Evolutionary conservation across 2,888 invertebrate species (phyloP).

Genomic region (Rhagophthalmus giganteus): DNA sequence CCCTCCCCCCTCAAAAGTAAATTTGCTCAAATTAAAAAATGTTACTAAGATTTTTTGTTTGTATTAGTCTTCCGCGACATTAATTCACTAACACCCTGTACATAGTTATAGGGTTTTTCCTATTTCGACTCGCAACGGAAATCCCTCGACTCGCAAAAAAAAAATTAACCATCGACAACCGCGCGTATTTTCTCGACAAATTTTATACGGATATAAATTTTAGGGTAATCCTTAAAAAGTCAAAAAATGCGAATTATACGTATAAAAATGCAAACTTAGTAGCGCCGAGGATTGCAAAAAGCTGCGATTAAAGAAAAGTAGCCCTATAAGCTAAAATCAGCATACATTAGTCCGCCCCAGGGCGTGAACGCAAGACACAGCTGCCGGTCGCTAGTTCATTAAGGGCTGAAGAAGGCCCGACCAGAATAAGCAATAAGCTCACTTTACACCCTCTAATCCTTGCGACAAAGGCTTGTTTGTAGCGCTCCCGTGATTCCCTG

Average conservation of each 20-base stretch:
- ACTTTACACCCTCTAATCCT: slow-evolving; percentile 45
- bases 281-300: slow-evolving; percentile 32
- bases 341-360: slow-evolving; percentile 40
- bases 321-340: slow-evolving; percentile 43
- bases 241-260: slow-evolving; percentile 15
- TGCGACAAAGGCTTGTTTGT: slow-evolving; percentile 46
- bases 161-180: no score
- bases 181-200: no score
- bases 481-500: slow-evolving; percentile 41
- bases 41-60: no score
- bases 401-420: slow-evolving; percentile 41
- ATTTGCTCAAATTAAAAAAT: no score
- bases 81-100: no score
- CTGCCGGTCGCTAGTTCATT: slow-evolving; percentile 42
- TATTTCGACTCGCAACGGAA: no score
- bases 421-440: slow-evolving; percentile 47
- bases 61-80: no score
- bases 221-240: slow-evolving; percentile 5
- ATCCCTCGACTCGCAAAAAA: no score
- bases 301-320: slow-evolving; percentile 42
- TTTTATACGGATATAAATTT: no score
- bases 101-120: no score
- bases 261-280: slow-evolving; percentile 30
- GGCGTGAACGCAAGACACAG: slow-evolving; percentile 37
- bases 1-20: no score